A percentile compares a stretch with the other conserved stretches of the same genome.
Conservation (phyloP, 2,113 vertebrate genomes). For the Opisthocomus hoazin region DNA sequence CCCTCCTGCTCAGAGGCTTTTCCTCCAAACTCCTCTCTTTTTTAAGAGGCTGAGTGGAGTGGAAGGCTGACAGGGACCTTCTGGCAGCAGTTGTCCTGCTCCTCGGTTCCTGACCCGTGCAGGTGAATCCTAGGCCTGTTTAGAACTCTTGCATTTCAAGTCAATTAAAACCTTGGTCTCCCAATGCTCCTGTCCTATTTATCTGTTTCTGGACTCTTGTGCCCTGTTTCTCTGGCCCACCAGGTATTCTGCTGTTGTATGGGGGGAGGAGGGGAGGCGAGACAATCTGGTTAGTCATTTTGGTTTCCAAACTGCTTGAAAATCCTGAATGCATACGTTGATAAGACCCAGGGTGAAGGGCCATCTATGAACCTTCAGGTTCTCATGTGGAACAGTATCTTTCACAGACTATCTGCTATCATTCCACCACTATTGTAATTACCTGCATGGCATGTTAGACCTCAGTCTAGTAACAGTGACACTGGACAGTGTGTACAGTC, state of each 20-base stretch:
- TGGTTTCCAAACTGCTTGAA: not conserved
- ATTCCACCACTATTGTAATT: not conserved
- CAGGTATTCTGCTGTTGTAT: not conserved
- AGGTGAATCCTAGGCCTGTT: not conserved
- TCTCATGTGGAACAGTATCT: not conserved
- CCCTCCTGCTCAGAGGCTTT: not conserved
- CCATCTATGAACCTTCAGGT: not conserved
- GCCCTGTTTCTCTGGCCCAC: not conserved
- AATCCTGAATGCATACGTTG: not conserved
- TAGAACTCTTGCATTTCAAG: not conserved
- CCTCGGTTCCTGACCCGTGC: not conserved
- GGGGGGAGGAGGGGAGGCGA: not conserved
- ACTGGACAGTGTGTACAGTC: not conserved
- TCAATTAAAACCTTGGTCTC: not conserved
- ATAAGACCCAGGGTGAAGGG: not conserved
- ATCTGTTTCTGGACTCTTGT: not conserved
- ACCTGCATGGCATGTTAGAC: not conserved
- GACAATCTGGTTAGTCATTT: not conserved
- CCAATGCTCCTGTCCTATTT: constrained; percentile 27
- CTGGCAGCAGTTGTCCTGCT: not conserved
- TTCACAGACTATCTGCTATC: not conserved
- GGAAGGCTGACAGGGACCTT: not conserved
- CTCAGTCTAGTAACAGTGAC: not conserved
- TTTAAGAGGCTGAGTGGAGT: not conserved
- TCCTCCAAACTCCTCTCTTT: not conserved